A percentile compares a stretch with the other conserved stretches of the same genome.
phyloP scores from a whole-genome alignment of 2,113 vertebrate species.

The Salvelinus namaycush region DNA sequence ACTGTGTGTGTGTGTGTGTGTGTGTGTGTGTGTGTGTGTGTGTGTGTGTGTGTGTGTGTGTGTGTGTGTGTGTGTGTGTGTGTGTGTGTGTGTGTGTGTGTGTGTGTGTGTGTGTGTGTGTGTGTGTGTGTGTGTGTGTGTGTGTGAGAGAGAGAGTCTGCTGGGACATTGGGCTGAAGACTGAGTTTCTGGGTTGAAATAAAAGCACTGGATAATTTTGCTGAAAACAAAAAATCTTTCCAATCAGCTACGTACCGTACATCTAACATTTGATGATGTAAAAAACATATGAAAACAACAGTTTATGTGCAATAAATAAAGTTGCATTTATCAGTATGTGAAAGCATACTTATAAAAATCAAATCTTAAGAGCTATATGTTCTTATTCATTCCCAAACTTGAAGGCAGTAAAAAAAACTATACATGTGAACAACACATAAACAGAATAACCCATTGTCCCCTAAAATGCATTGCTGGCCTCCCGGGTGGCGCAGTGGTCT shows the following conservation, averaged over 20 bases:
- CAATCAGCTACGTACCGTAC: constrained; percentile 54
- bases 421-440: constrained; percentile 7
- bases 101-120: too few relatives aligned
- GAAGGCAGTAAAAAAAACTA: constrained; percentile 36
- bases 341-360: constrained; percentile 31
- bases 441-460: constrained; percentile 11
- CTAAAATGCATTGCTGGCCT: not conserved
- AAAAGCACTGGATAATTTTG: constrained; percentile 64
- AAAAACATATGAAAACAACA: constrained; percentile 51
- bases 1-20: too few relatives aligned
- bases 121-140: too few relatives aligned
- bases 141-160: not conserved
- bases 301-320: constrained; percentile 49
- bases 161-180: not conserved
- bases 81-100: too few relatives aligned
- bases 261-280: constrained; percentile 65
- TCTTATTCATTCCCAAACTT: constrained; percentile 33
- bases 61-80: too few relatives aligned
- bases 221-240: constrained; percentile 64
- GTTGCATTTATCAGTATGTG: constrained; percentile 40
- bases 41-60: too few relatives aligned
- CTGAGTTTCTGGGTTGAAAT: constrained; percentile 57
- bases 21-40: too few relatives aligned
- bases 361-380: constrained; percentile 43
- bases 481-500: too few relatives aligned